Conservation (phyloP, 2,113 vertebrate genomes). For the Tympanuchus pallidicinctus region DNA sequence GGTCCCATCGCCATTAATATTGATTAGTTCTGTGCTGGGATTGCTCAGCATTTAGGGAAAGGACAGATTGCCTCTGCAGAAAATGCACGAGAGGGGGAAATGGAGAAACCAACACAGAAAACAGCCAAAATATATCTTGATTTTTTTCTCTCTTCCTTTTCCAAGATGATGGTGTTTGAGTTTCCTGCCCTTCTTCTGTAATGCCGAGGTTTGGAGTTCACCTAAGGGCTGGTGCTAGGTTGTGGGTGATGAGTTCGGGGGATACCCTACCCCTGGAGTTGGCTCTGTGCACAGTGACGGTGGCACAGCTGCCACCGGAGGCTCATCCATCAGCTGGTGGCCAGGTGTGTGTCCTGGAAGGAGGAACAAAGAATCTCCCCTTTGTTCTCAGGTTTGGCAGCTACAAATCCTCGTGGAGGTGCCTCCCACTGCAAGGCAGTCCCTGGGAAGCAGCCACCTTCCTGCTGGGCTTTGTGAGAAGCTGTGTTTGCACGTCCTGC, state of each 20-base stretch:
- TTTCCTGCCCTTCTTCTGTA: background rate
- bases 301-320: rapidly evolving
- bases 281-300: background rate
- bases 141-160: background rate
- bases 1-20: slow-evolving; percentile 71
- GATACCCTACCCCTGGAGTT: background rate
- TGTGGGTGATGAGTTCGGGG: background rate
- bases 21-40: slow-evolving; percentile 66
- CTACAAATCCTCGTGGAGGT: background rate
- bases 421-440: background rate
- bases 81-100: background rate
- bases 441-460: background rate
- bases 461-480: background rate
- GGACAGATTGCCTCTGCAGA: slow-evolving; percentile 41
- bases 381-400: background rate
- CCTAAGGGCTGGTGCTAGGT: background rate
- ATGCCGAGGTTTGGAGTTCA: background rate
- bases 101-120: slow-evolving; percentile 13
- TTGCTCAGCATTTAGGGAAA: slow-evolving; percentile 47
- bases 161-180: background rate
- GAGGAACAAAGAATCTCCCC: background rate
- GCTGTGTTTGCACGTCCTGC: rapidly evolving
- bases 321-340: background rate
- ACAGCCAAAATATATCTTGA: background rate
- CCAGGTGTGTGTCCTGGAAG: background rate